These are phyloP conservation scores for Calcarius ornatus DNA, from an alignment of 2,113 vertebrate species.

Conservation along the genomic window DNA sequence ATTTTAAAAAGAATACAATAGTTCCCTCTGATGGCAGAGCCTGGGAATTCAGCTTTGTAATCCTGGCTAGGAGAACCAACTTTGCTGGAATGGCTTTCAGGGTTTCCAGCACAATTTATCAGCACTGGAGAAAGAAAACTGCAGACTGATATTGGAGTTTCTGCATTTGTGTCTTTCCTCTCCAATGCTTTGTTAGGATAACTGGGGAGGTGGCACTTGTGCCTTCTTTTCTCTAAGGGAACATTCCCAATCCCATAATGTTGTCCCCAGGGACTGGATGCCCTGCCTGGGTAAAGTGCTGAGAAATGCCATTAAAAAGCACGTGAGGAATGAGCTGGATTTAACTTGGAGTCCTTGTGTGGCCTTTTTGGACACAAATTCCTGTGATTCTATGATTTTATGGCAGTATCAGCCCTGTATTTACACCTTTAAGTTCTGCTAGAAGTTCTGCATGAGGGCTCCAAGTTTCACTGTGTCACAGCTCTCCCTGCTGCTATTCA, in stretches of 20 bases:
- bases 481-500: background rate
- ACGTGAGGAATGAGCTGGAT: background rate
- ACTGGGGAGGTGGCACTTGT: background rate
- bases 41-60: background rate
- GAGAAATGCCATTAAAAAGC: background rate
- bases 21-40: constrained; percentile 54
- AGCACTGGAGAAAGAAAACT: background rate
- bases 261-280: background rate
- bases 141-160: background rate
- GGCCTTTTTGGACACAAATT: background rate
- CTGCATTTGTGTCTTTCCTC: background rate
- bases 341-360: background rate
- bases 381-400: background rate
- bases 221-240: background rate
- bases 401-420: background rate
- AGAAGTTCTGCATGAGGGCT: background rate
- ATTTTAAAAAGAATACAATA: constrained; percentile 4
- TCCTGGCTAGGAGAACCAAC: background rate
- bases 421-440: background rate
- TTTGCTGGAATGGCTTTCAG: background rate
- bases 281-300: background rate
- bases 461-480: background rate
- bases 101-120: background rate
- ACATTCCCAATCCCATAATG: background rate
- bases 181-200: background rate